phyloP scores from a whole-genome alignment of 2,113 vertebrate species.

The Catagonus wagneri region DNA sequence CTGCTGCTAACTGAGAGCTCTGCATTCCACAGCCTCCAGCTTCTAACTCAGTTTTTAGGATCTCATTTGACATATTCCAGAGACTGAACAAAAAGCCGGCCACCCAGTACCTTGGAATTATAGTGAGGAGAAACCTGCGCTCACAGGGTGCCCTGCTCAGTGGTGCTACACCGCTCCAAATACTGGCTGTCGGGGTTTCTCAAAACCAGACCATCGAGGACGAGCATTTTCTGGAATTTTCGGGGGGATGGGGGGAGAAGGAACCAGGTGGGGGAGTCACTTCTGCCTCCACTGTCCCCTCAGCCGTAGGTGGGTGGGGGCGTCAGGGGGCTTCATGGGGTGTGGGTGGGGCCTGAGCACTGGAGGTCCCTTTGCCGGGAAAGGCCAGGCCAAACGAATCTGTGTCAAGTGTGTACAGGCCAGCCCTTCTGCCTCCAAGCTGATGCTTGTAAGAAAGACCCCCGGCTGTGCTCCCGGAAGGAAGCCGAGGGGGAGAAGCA shows the following conservation, averaged over 20 bases:
- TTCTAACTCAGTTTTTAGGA: background rate
- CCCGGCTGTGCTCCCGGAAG: background rate
- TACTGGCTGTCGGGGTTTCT: background rate
- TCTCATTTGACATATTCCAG: background rate
- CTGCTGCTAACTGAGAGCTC: background rate
- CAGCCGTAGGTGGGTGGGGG: too few relatives aligned
- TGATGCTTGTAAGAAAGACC: background rate
- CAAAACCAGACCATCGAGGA: background rate
- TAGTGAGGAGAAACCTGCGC: background rate
- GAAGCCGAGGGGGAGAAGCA: background rate
- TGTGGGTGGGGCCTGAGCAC: background rate
- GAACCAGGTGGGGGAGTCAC: background rate
- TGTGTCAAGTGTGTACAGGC: too few relatives aligned
- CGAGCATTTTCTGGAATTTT: background rate
- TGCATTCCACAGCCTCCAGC: accelerated
- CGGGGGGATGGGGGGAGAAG: background rate
- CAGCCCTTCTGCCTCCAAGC: background rate
- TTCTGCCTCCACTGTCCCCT: background rate
- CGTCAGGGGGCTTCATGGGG: background rate
- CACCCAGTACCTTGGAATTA: background rate
- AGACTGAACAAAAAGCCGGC: background rate
- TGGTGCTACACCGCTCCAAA: background rate
- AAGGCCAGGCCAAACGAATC: background rate
- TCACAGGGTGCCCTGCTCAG: too few relatives aligned
- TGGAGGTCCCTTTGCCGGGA: background rate